phyloP scores from a whole-genome alignment of 2,888 invertebrate species.

The Rhaphigaster nebulosa region DNA sequence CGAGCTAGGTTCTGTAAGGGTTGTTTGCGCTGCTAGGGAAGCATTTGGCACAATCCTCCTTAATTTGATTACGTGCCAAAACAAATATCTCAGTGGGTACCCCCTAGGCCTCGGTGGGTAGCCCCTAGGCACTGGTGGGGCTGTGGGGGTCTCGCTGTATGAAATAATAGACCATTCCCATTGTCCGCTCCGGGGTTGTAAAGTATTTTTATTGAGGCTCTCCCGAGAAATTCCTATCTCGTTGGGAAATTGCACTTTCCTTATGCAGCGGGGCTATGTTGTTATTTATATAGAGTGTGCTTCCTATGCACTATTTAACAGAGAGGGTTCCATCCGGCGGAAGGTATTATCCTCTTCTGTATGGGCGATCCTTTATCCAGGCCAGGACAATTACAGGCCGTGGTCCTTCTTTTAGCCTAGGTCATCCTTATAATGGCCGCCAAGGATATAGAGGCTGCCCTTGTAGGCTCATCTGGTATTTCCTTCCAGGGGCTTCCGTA shows the following conservation, averaged over 20 bases:
- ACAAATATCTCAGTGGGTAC: slow-evolving; percentile 21
- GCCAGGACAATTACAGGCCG: not conserved
- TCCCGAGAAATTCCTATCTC: slow-evolving; percentile 28
- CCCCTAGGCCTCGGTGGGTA: not conserved
- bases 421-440: not conserved
- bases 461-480: not conserved
- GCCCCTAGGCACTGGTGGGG: not conserved
- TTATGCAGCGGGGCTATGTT: slow-evolving; percentile 6
- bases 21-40: not conserved
- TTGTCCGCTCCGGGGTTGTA: not conserved
- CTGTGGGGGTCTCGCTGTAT: not conserved
- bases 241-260: slow-evolving; percentile 22
- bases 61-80: slow-evolving; percentile 63
- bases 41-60: slow-evolving; percentile 62
- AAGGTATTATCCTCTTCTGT: slow-evolving; percentile 12
- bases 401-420: not conserved
- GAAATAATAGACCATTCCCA: slow-evolving; percentile 34
- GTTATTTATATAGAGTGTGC: slow-evolving; percentile 13
- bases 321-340: not conserved
- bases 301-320: slow-evolving; percentile 30
- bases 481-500: not conserved
- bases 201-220: slow-evolving; percentile 22
- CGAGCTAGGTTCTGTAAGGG: not conserved
- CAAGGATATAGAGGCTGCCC: not conserved
- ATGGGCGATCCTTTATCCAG: not conserved